Conservation (phyloP, 2,797 vertebrate genomes). For the Lophura swinhoii region DNA sequence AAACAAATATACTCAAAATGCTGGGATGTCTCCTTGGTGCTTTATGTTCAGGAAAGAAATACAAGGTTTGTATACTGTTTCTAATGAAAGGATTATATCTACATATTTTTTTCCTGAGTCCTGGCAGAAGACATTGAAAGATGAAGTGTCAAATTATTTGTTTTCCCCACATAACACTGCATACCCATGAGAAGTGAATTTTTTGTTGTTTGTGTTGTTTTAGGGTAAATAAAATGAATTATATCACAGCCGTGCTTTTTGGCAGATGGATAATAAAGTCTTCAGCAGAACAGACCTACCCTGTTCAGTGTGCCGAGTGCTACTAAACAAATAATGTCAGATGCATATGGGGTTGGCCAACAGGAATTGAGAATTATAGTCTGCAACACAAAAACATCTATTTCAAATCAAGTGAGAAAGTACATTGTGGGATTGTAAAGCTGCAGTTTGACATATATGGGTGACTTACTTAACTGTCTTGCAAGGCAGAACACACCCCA, state of each 20-base stretch:
- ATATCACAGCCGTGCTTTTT: constrained; percentile 48
- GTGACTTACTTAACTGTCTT: constrained; percentile 38
- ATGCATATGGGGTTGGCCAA: background rate
- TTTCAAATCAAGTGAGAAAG: background rate
- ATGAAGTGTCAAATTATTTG: background rate
- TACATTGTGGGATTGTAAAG: background rate
- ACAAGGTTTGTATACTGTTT: background rate
- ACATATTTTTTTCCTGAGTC: background rate
- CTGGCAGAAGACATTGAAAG: constrained; percentile 18
- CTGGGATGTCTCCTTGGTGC: background rate
- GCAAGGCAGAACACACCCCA: background rate
- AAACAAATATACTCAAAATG: constrained; percentile 2
- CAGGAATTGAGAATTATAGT: constrained; percentile 18
- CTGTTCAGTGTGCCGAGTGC: constrained; percentile 67
- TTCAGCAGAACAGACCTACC: constrained; percentile 71
- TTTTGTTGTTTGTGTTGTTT: constrained; percentile 60
- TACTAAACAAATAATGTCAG: constrained; percentile 70
- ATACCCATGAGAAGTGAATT: constrained; percentile 40
- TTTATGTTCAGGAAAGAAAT: constrained; percentile 8
- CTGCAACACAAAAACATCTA: background rate
- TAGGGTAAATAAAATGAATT: constrained; percentile 77
- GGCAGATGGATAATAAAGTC: constrained; percentile 78
- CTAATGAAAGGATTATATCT: constrained; percentile 23
- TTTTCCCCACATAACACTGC: background rate
- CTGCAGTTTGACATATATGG: background rate